Conservation (phyloP, 2,888 invertebrate species). For the Sipha maydis region DNA sequence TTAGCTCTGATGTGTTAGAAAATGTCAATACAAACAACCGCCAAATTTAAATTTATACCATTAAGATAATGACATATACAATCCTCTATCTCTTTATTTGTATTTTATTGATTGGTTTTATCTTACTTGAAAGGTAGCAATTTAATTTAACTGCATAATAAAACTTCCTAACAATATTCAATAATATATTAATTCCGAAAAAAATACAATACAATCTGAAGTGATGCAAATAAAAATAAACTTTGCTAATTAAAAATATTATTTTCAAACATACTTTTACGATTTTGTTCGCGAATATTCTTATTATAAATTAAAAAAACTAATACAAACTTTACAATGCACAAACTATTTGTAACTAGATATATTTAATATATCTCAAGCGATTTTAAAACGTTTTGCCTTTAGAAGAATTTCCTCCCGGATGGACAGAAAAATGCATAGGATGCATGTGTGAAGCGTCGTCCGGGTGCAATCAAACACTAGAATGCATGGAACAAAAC, state of each 20-base stretch:
- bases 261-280: too few species aligned
- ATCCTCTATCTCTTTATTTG: conserved; percentile 4
- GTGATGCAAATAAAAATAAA: too few species aligned
- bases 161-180: not conserved
- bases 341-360: too few species aligned
- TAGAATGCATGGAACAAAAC: conserved; percentile 65
- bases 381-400: not conserved
- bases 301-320: too few species aligned
- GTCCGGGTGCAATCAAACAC: conserved; percentile 66
- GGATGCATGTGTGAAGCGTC: conserved; percentile 67
- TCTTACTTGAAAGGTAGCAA: conserved; percentile 26
- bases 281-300: too few species aligned
- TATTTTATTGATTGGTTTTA: conserved; percentile 40
- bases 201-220: not conserved
- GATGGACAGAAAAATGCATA: conserved; percentile 65
- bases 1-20: not conserved
- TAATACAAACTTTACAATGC: too few species aligned
- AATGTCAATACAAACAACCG: conserved; percentile 8
- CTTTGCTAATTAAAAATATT: too few species aligned
- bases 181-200: not conserved
- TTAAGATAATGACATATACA: conserved; percentile 39
- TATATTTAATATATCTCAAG: not conserved
- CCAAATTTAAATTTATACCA: conserved; percentile 25
- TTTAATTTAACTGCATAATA: not conserved
- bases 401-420: conserved; percentile 63